Conservation (phyloP, 64 coral and sea anemone genomes). For the Platygyra sinensis region DNA sequence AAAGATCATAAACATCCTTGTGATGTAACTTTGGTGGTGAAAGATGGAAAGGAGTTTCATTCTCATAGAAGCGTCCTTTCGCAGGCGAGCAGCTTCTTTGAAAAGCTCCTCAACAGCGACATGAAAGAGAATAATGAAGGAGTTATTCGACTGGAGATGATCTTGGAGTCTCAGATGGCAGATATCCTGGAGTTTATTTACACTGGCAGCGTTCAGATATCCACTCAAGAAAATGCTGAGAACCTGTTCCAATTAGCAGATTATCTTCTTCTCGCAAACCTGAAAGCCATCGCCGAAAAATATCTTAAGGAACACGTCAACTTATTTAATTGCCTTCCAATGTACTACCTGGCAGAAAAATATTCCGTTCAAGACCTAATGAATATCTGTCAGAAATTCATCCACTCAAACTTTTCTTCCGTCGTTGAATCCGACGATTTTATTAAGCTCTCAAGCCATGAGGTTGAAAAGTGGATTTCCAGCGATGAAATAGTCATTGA, state of each 20-base stretch:
- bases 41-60: not conserved
- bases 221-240: not conserved
- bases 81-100: not conserved
- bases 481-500: constrained; percentile 34
- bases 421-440: constrained; percentile 5
- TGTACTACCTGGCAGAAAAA: constrained; percentile 13
- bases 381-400: not conserved
- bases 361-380: constrained; percentile 1
- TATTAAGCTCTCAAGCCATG: not conserved
- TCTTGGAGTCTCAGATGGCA: not conserved
- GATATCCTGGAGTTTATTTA: constrained; percentile 13
- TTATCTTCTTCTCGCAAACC: constrained; percentile 32
- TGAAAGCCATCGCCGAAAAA: constrained; percentile 25
- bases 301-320: constrained; percentile 13
- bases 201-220: not conserved
- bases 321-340: constrained; percentile 13
- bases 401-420: not conserved
- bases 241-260: constrained; percentile 15
- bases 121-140: constrained; percentile 14
- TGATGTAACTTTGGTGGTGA: not conserved
- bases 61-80: not conserved
- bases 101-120: not conserved
- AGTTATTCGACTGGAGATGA: not conserved
- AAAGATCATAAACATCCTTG: too few species aligned
- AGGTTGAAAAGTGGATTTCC: not conserved